A percentile compares a stretch with the other conserved stretches of the same genome.
Evolutionary conservation across 2,113 vertebrate species (phyloP).

Genomic region (Pardalotus punctatus): DNA sequence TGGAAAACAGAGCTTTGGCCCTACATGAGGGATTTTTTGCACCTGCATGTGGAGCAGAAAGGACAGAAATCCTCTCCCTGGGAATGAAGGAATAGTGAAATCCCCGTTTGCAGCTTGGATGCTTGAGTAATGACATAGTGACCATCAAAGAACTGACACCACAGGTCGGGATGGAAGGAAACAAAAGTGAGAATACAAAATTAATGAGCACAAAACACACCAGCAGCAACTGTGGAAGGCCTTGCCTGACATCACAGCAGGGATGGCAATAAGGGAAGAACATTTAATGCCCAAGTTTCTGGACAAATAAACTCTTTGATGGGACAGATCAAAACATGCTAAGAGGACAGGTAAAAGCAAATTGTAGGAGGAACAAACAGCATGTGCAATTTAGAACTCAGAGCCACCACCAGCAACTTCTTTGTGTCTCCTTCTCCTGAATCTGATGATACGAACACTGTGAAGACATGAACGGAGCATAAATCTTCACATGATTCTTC

Average conservation of each 20-base stretch:
- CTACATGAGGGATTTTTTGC: neutral
- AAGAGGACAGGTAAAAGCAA: constrained; percentile 41
- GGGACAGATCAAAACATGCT: neutral
- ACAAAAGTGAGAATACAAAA: neutral
- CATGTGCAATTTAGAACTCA: neutral
- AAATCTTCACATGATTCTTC: constrained; percentile 73
- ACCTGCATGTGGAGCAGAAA: neutral
- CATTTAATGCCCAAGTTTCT: neutral
- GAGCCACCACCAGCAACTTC: constrained; percentile 16
- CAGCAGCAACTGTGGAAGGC: neutral
- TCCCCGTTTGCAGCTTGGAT: neutral
- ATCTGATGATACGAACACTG: constrained; percentile 26
- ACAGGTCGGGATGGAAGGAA: neutral
- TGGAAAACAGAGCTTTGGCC: neutral
- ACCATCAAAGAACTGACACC: neutral
- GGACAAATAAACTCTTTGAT: neutral
- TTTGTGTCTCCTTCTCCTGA: constrained; percentile 32
- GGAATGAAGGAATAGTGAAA: rapidly evolving
- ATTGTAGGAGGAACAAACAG: neutral
- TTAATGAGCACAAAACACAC: neutral
- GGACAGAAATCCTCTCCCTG: neutral
- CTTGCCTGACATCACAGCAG: neutral
- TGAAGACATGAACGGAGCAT: constrained; percentile 49
- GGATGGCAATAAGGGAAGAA: neutral
- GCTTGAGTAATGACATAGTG: neutral